Evolutionary conservation across 2,888 invertebrate genomes (phyloP).

Genomic region (Resseliella maxima): DNA sequence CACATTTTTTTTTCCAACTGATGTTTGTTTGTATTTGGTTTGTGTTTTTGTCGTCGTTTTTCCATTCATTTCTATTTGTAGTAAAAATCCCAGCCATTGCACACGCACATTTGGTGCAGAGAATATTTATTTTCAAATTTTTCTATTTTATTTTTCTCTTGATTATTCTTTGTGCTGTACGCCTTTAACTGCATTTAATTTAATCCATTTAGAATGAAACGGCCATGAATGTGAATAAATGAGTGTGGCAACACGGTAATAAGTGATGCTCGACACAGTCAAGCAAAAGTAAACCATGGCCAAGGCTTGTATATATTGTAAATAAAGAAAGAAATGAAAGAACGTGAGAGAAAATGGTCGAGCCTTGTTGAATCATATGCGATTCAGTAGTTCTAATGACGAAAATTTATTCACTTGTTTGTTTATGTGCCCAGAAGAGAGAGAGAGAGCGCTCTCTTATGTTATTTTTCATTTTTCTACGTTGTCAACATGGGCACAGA

Average conservation of each 20-base stretch:
- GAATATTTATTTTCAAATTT: not conserved
- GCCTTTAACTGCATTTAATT: slow-evolving; percentile 53
- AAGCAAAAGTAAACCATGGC: not conserved
- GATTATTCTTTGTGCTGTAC: too few species aligned
- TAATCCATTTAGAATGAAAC: slow-evolving; percentile 42
- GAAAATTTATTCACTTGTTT: slow-evolving; percentile 37
- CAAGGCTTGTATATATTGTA: not conserved
- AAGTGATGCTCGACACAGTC: slow-evolving; percentile 22
- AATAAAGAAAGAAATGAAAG: not conserved
- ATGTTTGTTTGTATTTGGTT: not conserved
- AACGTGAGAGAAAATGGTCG: not conserved
- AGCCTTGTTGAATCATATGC: not conserved
- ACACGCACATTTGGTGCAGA: slow-evolving; percentile 48
- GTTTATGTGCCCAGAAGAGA: slow-evolving; percentile 7
- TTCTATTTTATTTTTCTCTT: too few species aligned
- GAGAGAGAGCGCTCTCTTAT: too few species aligned
- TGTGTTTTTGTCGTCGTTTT: not conserved
- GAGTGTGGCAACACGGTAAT: slow-evolving; percentile 52
- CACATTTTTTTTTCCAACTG: not conserved
- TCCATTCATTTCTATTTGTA: not conserved
- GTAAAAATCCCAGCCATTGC: not conserved
- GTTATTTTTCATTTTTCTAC: not conserved
- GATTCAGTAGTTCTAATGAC: not conserved
- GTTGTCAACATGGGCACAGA: not conserved
- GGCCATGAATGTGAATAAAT: slow-evolving; percentile 31